Percentiles rank a stretch among this genome's conserved stretches.
phyloP scores from a whole-genome alignment of 2,113 vertebrate species.

The Geococcyx californianus region DNA sequence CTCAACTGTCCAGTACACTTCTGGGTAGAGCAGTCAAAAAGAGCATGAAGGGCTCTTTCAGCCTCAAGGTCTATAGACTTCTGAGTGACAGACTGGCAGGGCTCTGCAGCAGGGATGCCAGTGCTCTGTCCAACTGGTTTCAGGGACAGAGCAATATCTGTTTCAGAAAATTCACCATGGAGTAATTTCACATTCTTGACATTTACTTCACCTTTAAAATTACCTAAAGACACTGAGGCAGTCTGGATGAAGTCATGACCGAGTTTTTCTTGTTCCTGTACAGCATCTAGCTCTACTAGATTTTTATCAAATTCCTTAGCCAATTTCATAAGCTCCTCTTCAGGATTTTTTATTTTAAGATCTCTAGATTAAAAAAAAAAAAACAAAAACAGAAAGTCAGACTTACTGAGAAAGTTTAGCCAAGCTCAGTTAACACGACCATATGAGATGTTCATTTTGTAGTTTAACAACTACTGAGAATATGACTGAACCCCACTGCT shows the following conservation, averaged over 20 bases:
- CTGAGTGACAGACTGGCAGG: constrained; percentile 35
- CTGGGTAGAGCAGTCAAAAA: constrained; percentile 92
- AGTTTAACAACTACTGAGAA: not conserved
- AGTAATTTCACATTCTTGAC: not conserved
- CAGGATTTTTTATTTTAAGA: constrained; percentile 77
- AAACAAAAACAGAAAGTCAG: not conserved
- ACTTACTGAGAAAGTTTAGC: not conserved
- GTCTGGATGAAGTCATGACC: constrained; percentile 31
- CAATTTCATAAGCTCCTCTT: constrained; percentile 89
- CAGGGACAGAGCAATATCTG: not conserved
- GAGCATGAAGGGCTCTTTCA: constrained; percentile 85
- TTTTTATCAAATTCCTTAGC: constrained; percentile 91
- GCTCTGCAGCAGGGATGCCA: not conserved
- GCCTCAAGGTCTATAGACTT: constrained; percentile 69
- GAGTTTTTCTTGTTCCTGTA: constrained; percentile 66
- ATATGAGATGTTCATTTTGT: not conserved
- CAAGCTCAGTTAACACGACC: not conserved
- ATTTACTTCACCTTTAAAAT: constrained; percentile 7
- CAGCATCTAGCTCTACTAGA: constrained; percentile 83
- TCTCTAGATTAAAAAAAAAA: constrained; percentile 19
- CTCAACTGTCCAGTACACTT: constrained; percentile 81
- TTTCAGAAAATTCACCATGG: constrained; percentile 16
- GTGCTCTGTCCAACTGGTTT: constrained; percentile 50
- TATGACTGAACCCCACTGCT: not conserved
- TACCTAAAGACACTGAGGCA: constrained; percentile 16